A percentile compares a stretch with the other conserved stretches of the same genome.
Evolutionary conservation across 2,797 vertebrate genomes (phyloP).

Genomic region (Sebastolobus alascanus): DNA sequence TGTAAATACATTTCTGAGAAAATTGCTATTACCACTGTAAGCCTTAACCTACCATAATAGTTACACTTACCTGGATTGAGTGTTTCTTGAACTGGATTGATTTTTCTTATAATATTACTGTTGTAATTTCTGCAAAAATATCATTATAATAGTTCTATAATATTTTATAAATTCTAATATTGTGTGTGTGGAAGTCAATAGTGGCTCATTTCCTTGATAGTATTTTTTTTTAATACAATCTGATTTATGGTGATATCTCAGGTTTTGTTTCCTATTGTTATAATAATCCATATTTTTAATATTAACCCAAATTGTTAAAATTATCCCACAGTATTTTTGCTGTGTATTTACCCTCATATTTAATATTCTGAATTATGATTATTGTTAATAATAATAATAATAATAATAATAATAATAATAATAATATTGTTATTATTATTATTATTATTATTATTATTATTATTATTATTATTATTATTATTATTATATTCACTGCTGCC

Average conservation of each 20-base stretch:
- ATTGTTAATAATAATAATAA: not conserved
- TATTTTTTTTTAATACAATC: not conserved
- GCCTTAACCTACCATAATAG: not conserved
- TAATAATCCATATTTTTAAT: slow-evolving; percentile 2
- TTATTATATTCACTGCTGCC: not conserved
- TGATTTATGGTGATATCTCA: not conserved
- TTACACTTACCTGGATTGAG: not conserved
- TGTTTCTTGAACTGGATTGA: slow-evolving; percentile 5
- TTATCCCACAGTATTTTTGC: not conserved
- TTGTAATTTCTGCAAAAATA: not conserved
- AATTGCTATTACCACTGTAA: not conserved
- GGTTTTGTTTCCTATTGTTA: not conserved
- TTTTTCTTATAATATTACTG: not conserved
- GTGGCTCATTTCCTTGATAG: not conserved
- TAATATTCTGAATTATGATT: not conserved
- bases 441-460: slow-evolving; percentile 14
- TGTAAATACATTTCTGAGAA: slow-evolving; percentile 3
- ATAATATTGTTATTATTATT: slow-evolving; percentile 16
- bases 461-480: slow-evolving; percentile 17
- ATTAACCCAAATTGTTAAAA: not conserved
- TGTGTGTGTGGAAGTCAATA: not conserved
- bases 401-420: too few relatives aligned
- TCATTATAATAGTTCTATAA: not conserved
- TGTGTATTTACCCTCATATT: not conserved
- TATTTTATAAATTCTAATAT: slow-evolving; percentile 1